Base-by-base conservation (phyloP, 1,140 invertebrate genomes). In the Anthonomus grandis region DNA sequence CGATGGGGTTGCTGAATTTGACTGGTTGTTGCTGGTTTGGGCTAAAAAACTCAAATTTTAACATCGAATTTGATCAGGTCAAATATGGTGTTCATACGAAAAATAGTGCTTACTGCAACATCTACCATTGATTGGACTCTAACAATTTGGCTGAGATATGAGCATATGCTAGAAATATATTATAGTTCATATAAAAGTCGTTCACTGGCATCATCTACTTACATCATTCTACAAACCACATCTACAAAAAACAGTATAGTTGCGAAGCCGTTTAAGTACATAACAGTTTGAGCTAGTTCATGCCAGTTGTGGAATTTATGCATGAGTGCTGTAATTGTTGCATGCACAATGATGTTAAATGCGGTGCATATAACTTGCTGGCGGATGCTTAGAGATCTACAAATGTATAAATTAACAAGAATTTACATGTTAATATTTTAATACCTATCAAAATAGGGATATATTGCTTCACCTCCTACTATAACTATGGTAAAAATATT, bases 201-300 rank as follows among this genome's bases (percentile, higher is more conserved):
- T 34, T 19, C 12, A 19, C 49, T 18, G 8, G 15, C n/a, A n/a
- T 42, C 15, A 4, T n/a, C 9, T 49, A 49, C 55, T 57, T 22
- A 57, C 55, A 51, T 17, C 12, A 57, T 57, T 57, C 44, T 57
- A 17, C 55, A 50, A 8, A 45, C 36, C 2, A 51, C 17, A 44
- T 57, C 55, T 4, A 46, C 42, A 5, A 57, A 25, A 45, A 50
- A 57, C 13, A 57, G 9, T 9, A 51, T 24, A 12, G 55, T 12
- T 6, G 38, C 27, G 25, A 44, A 25, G 13, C 55, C 55, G 21
- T 48, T 31, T 17, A 48, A 24, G n/a, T 25, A 25, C 18, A 48
- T 9, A 10, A 48, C 13, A 15, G 25, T 39, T 18, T 21, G 19
- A 0, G 31, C 27, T 18, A 56, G 24, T 10, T 46, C 45, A 12